A percentile compares a stretch with the other conserved stretches of the same genome.
Conservation (phyloP, 2,797 vertebrate genomes). For the Coendou prehensilis region DNA sequence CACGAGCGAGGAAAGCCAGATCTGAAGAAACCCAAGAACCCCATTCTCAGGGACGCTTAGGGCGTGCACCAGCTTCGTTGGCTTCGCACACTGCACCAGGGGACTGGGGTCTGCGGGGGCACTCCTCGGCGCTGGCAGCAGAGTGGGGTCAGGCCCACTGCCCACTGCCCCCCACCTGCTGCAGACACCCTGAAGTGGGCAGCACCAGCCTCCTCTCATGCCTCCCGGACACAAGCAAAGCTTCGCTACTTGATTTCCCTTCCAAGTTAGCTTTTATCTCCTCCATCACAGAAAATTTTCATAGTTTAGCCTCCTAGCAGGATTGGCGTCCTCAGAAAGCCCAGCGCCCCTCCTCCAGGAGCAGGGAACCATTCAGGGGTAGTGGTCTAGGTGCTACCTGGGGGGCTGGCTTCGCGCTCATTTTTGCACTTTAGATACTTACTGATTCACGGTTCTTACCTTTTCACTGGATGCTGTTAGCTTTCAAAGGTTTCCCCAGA, state of each 20-base stretch:
- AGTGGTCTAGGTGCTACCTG: not conserved
- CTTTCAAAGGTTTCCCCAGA: slow-evolving; percentile 9
- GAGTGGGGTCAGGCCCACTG: no score
- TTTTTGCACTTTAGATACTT: not conserved
- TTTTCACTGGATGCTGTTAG: not conserved
- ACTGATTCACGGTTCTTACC: not conserved
- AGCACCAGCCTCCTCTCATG: not conserved
- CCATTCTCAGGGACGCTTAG: not conserved
- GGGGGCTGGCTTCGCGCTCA: not conserved
- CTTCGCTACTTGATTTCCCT: not conserved
- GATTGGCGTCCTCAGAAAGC: slow-evolving; percentile 20
- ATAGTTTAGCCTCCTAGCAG: not conserved
- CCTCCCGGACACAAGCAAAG: not conserved
- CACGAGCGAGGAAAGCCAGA: not conserved
- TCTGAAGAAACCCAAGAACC: not conserved
- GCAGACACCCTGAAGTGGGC: no score
- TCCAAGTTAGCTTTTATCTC: not conserved
- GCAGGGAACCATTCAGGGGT: not conserved
- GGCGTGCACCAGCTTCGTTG: not conserved
- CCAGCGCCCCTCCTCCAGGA: not conserved
- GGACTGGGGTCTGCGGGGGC: not conserved
- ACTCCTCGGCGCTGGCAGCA: not conserved
- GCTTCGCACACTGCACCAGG: not conserved
- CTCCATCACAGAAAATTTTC: not conserved
- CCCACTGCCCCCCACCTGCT: not conserved